Conservation (phyloP, 2,888 invertebrate genomes). For the Andrena trimmerana region DNA sequence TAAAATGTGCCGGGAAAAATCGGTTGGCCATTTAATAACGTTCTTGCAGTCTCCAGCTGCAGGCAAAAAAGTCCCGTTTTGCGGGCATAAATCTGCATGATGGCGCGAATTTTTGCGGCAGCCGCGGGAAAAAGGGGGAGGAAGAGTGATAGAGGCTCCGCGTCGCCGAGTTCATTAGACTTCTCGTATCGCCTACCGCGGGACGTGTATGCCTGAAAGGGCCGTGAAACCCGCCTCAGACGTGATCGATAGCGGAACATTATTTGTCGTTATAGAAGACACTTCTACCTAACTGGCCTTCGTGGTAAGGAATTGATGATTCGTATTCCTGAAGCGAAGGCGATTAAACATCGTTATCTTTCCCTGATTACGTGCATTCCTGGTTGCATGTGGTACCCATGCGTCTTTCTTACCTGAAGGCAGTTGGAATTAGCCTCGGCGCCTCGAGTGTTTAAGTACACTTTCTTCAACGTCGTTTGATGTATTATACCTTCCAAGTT, state of each 20-base stretch:
- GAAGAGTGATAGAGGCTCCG: slow-evolving; percentile 43
- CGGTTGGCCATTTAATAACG: slow-evolving; percentile 59
- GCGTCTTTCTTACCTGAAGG: slow-evolving; percentile 12
- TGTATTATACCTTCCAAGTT: neutral
- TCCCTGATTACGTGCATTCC: slow-evolving; percentile 21
- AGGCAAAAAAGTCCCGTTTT: slow-evolving; percentile 53
- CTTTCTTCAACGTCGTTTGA: neutral
- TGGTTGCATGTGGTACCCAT: slow-evolving; percentile 3
- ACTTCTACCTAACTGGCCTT: slow-evolving; percentile 7
- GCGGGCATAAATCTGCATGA: slow-evolving; percentile 68
- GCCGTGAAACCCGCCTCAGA: slow-evolving; percentile 44
- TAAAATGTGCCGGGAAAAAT: slow-evolving; percentile 44
- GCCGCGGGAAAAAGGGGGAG: neutral
- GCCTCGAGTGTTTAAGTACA: neutral
- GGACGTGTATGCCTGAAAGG: slow-evolving; percentile 54
- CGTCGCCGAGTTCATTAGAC: slow-evolving; percentile 65
- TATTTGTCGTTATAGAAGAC: slow-evolving; percentile 68
- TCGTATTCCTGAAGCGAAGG: slow-evolving; percentile 40
- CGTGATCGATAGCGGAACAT: slow-evolving; percentile 68
- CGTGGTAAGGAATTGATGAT: slow-evolving; percentile 46
- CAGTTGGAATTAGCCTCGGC: slow-evolving; percentile 15
- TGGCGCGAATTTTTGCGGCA: slow-evolving; percentile 51
- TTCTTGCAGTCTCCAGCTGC: slow-evolving; percentile 44
- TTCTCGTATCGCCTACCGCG: slow-evolving; percentile 48
- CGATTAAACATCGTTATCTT: slow-evolving; percentile 60